phyloP scores from a whole-genome alignment of 2,888 invertebrate species.

The Lithophane semibrunnea region DNA sequence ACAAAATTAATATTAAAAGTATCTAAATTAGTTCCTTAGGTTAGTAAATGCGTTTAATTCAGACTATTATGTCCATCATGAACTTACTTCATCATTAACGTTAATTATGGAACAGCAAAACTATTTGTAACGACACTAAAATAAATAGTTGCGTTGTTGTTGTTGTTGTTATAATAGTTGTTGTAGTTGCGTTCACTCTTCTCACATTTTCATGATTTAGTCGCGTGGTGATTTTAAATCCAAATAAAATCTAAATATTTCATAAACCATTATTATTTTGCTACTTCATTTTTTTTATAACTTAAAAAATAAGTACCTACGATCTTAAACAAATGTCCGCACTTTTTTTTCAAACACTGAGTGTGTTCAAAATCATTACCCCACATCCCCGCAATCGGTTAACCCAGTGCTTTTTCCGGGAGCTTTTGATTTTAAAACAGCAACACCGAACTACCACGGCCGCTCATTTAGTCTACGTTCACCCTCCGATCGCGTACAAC shows the following conservation, averaged over 20 bases:
- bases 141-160: too few relatives aligned
- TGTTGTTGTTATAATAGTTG: too few relatives aligned
- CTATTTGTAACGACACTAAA: not conserved
- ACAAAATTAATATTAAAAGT: not conserved
- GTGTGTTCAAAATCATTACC: not conserved
- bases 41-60: too few relatives aligned
- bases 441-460: conserved; percentile 57
- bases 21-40: too few relatives aligned
- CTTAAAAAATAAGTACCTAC: too few relatives aligned
- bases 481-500: conserved; percentile 45
- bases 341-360: not conserved
- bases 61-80: too few relatives aligned
- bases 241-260: not conserved
- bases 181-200: not conserved
- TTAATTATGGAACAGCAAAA: not conserved
- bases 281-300: not conserved
- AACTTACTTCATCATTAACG: too few relatives aligned
- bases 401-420: conserved; percentile 44
- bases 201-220: not conserved
- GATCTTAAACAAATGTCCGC: accelerated
- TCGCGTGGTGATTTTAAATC: not conserved
- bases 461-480: conserved; percentile 55
- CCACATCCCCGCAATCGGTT: conserved; percentile 9
- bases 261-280: not conserved
- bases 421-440: conserved; percentile 50